Evolutionary conservation across 2,797 vertebrate species (phyloP), one percentile per base, ranked within the genome.

Genomic region (Podarcis lilfordi): DNA sequence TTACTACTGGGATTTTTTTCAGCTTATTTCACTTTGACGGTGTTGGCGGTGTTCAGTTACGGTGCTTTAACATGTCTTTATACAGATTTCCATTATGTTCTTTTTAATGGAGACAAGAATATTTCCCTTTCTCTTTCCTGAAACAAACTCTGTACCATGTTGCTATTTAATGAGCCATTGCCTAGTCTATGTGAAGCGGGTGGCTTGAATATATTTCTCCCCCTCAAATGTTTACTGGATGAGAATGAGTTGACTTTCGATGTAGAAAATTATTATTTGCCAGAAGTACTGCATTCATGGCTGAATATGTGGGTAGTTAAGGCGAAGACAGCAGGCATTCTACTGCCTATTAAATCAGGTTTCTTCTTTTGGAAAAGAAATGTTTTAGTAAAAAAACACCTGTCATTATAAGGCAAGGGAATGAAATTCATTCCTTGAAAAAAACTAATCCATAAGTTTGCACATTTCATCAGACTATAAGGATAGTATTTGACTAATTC

Each of bases 61-160:
- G 10, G 55, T 2, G 1, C 4, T 85, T 17, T 32, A 80, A 1
- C 1, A 5, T 86, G 68, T 78, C 19, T 86, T 40, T 87, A 0
- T 19, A 1, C 5, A 0, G 50, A 25, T 29, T 74, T 89, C 40
- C 69, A 80, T 80, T 89, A 85, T 89, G 35, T 80, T 61, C n/a
- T 89, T 64, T 88, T 64, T 29, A 84, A 85, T 80, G 50, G 81
- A 72, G 75, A 79, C 81, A 84, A 85, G 68, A 55, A 80, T 89
- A 74, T 84, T 35, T 40, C 0, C 0, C 74, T 1, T 71, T 0
- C 6, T 76, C 50, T 77, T 29, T 23, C 8, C 40, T 2, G 61
- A 23, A 82, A 55, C 27, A n/a, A 59, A 84, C 3, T 0, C 7
- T 86, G 50, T 86, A 9, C 86, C 79, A 55, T 3, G 71, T 87